A percentile compares a stretch with the other conserved stretches of the same genome.
Evolutionary conservation across 2,113 vertebrate genomes (phyloP).

Genomic region (Fulmarus glacialis): DNA sequence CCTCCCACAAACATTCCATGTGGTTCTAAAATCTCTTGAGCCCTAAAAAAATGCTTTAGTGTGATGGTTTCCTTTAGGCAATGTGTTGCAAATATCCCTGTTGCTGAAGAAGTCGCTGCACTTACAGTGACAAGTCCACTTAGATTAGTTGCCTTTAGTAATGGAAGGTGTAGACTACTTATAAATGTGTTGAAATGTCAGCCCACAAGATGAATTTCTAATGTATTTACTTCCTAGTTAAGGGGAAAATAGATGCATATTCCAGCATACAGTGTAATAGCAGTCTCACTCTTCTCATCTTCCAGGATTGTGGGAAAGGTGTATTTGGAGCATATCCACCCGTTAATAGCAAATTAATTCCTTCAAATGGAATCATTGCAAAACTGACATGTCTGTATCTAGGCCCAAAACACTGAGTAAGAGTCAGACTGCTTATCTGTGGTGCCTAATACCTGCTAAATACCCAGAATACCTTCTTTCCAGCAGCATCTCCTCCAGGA

Average conservation of each 20-base stretch:
- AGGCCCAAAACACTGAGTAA: neutral
- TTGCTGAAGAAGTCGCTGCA: neutral
- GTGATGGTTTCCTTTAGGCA: neutral
- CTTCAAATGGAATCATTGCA: neutral
- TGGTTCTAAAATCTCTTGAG: neutral
- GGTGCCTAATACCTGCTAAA: neutral
- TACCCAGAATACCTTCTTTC: neutral
- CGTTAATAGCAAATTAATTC: neutral
- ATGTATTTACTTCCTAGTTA: neutral
- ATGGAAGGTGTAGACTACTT: neutral
- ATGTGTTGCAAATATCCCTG: neutral
- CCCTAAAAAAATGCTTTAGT: neutral
- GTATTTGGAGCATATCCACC: neutral
- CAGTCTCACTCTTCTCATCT: neutral
- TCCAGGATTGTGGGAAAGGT: neutral
- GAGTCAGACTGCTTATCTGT: neutral
- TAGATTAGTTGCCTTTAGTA: neutral
- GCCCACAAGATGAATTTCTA: neutral
- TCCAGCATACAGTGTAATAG: neutral
- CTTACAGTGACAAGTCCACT: neutral
- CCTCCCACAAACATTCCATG: neutral
- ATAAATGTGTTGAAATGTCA: neutral
- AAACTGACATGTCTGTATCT: neutral
- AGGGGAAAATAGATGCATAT: neutral
- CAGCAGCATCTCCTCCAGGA: neutral